Base-by-base conservation (phyloP, 2,888 invertebrate genomes). In the Caenorhabditis wallacei region DNA sequence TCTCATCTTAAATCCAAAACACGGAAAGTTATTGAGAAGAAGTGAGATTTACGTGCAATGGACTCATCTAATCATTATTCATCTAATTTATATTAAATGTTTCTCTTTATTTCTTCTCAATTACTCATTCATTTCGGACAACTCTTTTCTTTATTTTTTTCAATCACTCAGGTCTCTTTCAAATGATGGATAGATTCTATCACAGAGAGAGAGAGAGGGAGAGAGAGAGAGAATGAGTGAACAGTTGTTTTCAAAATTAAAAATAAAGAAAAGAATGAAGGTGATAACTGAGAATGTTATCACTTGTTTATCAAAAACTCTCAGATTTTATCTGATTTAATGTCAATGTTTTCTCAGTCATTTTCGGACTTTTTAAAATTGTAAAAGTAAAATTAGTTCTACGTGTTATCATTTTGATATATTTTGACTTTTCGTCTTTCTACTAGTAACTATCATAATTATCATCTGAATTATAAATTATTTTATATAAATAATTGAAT, bases 21-120 rank as follows among this genome's bases (percentile, higher is more conserved):
- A 72, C 72, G 71, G 26, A 63, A 24, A 59, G 35, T 11, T 37
- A 26, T 35, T 40, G 48, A 57, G 8, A 61, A 48, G 8, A 40
- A 61, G 51, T 30, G 24, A 37, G 24, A 56, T 20, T 48, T 75
- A 75, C 75, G 75, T 75, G 75, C 75, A 57, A 51, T 68, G 66
- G 37, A 37, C 66, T 24, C 59, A 51, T 22, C 64, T 75, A 57
- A 75, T 75, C 66, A 75, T 46, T 75, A 75, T 75, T 64, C 75
- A 75, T 48, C 66, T 68, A 75, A 68, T 59, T 75, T 66, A 75
- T 57, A 75, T 68, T 48, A 75, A 68, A 75, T 22, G 51, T 75
- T 75, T 68, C 24, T 57, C 57, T 51, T 46, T 10, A 20, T 46
- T n/a, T 46, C 54, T 18, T 48, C 40, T 35, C 16, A 11, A 75